Evolutionary conservation across 2,888 invertebrate genomes (phyloP), one percentile per base, ranked within the genome.

Genomic region (Itoplectis maculator): DNA sequence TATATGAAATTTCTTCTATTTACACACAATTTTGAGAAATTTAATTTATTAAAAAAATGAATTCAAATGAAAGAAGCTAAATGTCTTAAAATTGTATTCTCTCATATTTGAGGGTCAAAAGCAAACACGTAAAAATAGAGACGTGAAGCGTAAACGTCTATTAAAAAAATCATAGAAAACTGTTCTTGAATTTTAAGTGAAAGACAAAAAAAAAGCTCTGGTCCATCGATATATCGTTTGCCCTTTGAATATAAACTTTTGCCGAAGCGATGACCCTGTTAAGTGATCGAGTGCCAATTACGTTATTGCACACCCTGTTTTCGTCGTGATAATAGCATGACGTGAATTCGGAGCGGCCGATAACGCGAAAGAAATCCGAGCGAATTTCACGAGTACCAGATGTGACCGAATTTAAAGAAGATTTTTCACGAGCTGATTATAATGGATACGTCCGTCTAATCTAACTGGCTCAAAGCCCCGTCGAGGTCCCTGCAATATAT

Each of bases 211-310:
- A 13, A 20, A 1, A 42, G 2, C 13, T 65, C 5, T 4, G 18
- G 40, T 65, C 23, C 63, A 42, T 42, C 3, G 23, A 20, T 7
- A 20, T 11, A 45, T 45, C 9, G 15, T 9, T 11, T 40, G 61
- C 18, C 3, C 3, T 61, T 40, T 4, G 18, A 40, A 37, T 20
- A 8, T 4, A n/a, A 18, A 18, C 18, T 63, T 42, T 18, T 40
- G 13, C 11, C 15, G 40, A 63, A 18, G 20, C 9, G 49, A 54
- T 20, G 23, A 54, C 23, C 3, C 54, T 54, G 20, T 20, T 20
- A 51, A 51, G 54, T 23, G 20, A 23, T 23, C 20, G 54, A 54
- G 54, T 54, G 54, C 23, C 54, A 54, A 54, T 23, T 54, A 23
- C 7, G 42, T 45, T 23, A 45, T 65, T 42, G 45, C 23, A 23